Conservation (phyloP, 2,888 invertebrate genomes). For the Mechanitis mazaeus region DNA sequence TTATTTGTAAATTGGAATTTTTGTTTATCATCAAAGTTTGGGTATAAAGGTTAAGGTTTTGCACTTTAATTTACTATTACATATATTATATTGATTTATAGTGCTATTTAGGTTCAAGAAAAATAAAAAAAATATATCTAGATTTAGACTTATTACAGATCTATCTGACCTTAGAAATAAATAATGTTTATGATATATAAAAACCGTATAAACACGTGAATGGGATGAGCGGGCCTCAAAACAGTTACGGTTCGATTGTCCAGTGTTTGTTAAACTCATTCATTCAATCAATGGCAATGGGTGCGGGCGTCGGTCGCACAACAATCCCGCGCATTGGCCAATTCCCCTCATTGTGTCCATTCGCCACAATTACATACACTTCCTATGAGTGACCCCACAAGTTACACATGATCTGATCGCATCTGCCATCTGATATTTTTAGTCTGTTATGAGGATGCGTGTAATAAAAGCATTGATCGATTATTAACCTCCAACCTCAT, state of each 20-base stretch:
- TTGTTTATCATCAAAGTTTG: too few relatives aligned
- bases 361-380: slow-evolving; percentile 71
- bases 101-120: too few relatives aligned
- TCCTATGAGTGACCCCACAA: slow-evolving; percentile 62
- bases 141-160: too few relatives aligned
- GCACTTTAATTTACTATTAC: too few relatives aligned
- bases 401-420: slow-evolving; percentile 42
- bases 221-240: slow-evolving; percentile 29
- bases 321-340: slow-evolving; percentile 70
- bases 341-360: slow-evolving; percentile 74
- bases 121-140: too few relatives aligned
- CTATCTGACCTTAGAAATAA: too few relatives aligned
- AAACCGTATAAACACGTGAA: neutral
- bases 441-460: slow-evolving; percentile 15
- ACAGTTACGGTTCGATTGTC: slow-evolving; percentile 57
- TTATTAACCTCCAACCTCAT: slow-evolving; percentile 8
- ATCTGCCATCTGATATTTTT: slow-evolving; percentile 52
- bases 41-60: too few relatives aligned
- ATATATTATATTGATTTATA: too few relatives aligned
- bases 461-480: neutral
- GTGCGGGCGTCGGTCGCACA: slow-evolving; percentile 73
- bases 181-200: too few relatives aligned
- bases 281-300: slow-evolving; percentile 70
- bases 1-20: too few relatives aligned
- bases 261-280: slow-evolving; percentile 64